A percentile compares a stretch with the other conserved stretches of the same genome.
phyloP scores from a whole-genome alignment of 2,113 vertebrate species.

The Pedetes capensis region DNA sequence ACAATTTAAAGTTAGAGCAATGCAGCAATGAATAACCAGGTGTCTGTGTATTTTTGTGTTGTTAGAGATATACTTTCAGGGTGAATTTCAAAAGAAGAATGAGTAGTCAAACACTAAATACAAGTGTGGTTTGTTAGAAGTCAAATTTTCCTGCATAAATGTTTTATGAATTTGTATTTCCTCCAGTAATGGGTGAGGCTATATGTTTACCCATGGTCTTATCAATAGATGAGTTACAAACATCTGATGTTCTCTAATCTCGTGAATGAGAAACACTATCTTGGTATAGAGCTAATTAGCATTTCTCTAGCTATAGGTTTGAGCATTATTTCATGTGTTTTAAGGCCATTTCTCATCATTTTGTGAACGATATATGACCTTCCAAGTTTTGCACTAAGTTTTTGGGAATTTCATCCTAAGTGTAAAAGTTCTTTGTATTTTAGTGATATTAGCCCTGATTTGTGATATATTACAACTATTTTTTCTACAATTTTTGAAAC shows the following conservation, averaged over 20 bases:
- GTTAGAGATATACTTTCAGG: not conserved
- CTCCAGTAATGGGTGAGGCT: not conserved
- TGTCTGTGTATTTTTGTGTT: not conserved
- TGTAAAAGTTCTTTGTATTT: not conserved
- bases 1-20: not conserved
- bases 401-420: not conserved
- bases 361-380: not conserved
- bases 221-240: not conserved
- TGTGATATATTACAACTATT: not conserved
- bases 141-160: not conserved
- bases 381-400: not conserved
- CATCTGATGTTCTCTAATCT: not conserved
- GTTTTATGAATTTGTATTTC: not conserved
- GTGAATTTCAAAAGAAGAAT: not conserved
- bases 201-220: not conserved
- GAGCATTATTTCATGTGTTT: not conserved
- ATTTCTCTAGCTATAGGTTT: not conserved
- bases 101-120: not conserved
- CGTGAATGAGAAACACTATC: not conserved
- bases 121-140: not conserved
- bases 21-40: not conserved
- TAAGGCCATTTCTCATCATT: not conserved
- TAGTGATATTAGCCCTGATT: not conserved
- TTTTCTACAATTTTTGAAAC: not conserved
- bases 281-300: not conserved